Percentiles rank a stretch among this genome's conserved stretches.
These are phyloP conservation scores for Eupelmus urozonus DNA, from an alignment of 2,888 invertebrate genomes.

Conservation along the genomic window DNA sequence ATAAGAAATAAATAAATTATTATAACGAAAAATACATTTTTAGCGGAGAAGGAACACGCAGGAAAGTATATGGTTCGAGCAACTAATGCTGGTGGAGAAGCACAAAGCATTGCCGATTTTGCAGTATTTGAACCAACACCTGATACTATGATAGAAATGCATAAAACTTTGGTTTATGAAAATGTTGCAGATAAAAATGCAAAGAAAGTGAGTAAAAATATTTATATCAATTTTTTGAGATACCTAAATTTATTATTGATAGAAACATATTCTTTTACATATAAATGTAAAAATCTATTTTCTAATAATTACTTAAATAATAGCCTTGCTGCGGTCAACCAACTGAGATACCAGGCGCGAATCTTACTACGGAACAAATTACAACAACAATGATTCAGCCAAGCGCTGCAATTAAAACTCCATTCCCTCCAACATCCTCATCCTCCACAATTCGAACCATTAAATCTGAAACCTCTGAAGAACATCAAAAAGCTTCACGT, in stretches of 20 bases:
- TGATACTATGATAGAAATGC: constrained; percentile 83
- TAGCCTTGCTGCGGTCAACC: constrained; percentile 64
- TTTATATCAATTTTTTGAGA: background rate
- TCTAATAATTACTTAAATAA: constrained; percentile 49
- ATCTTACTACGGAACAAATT: constrained; percentile 70
- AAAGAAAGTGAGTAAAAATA: constrained; percentile 68
- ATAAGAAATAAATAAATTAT: constrained; percentile 2
- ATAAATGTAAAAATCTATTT: background rate
- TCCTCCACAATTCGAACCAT: constrained; percentile 68
- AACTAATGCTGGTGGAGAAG: constrained; percentile 87
- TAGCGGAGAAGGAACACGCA: constrained; percentile 83
- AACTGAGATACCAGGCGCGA: constrained; percentile 71
- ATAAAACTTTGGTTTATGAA: constrained; percentile 83
- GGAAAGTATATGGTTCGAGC: constrained; percentile 89
- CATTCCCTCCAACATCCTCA: constrained; percentile 65
- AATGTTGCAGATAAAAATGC: constrained; percentile 76
- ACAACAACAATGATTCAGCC: constrained; percentile 73
- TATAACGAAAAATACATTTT: constrained; percentile 42
- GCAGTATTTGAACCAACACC: constrained; percentile 85
- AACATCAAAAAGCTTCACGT: constrained; percentile 67
- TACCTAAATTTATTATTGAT: background rate
- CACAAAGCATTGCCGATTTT: constrained; percentile 89
- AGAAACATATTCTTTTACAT: background rate
- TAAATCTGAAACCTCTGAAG: constrained; percentile 66
- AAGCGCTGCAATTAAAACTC: constrained; percentile 69